Percentiles rank a stretch among this genome's conserved stretches.
These are phyloP conservation scores for Erebia palarica DNA, from an alignment of 2,888 invertebrate genomes.

Conservation along the genomic window DNA sequence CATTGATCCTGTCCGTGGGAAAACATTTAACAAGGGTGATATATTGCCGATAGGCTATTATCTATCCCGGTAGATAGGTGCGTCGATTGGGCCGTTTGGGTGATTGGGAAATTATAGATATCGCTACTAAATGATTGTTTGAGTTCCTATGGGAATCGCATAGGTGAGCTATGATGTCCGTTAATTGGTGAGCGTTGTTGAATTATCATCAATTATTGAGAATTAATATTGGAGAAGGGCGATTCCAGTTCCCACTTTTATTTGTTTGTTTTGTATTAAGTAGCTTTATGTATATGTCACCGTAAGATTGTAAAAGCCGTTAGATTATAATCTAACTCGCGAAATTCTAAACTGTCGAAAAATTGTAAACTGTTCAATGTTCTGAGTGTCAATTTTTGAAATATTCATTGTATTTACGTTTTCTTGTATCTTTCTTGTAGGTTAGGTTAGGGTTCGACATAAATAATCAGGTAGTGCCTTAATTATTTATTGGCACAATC, in stretches of 20 bases:
- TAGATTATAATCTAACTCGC: too few species aligned
- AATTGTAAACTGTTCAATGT: too few species aligned
- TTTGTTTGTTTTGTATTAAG: not conserved
- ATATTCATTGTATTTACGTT: too few species aligned
- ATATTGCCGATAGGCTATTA: conserved; percentile 69
- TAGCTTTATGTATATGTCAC: too few species aligned
- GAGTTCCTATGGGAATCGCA: not conserved
- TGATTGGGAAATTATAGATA: conserved; percentile 59
- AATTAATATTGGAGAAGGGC: not conserved
- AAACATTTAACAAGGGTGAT: conserved; percentile 74
- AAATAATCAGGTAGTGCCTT: too few species aligned
- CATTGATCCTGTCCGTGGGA: conserved; percentile 64
- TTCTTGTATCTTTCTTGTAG: too few species aligned
- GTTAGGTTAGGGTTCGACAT: too few species aligned
- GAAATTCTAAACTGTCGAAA: too few species aligned
- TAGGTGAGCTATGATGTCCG: conserved; percentile 4
- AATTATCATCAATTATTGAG: conserved; percentile 14
- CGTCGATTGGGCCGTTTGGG: conserved; percentile 45
- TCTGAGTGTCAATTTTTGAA: too few species aligned
- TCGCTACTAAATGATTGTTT: conserved; percentile 31
- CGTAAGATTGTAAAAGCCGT: too few species aligned
- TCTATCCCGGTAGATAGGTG: conserved; percentile 51
- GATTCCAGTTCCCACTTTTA: not conserved
- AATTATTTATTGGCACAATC: too few species aligned
- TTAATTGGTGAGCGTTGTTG: conserved; percentile 15